A percentile compares a stretch with the other conserved stretches of the same genome.
Evolutionary conservation across 2,888 invertebrate genomes (phyloP).

Genomic region (Celastrina argiolus): DNA sequence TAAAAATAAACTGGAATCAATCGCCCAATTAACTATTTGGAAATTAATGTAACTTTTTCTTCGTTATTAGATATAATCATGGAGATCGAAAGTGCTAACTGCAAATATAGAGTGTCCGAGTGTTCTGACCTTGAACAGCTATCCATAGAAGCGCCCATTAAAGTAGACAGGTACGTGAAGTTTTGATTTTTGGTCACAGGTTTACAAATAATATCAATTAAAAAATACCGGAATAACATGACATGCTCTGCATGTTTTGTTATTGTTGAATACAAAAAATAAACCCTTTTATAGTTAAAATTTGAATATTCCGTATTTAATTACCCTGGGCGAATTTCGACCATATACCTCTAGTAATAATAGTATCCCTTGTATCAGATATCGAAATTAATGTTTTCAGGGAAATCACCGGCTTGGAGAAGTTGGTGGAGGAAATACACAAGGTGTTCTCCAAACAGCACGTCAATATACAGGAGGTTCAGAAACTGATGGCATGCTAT

Average conservation of each 20-base stretch:
- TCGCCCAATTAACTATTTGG: too few species aligned
- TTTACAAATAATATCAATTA: too few species aligned
- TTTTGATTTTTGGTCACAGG: too few species aligned
- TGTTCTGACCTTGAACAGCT: slow-evolving; percentile 56
- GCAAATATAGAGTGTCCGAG: slow-evolving; percentile 57
- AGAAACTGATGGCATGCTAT: slow-evolving; percentile 86
- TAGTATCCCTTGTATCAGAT: not conserved
- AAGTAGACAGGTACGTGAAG: slow-evolving; percentile 55
- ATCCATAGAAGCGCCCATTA: slow-evolving; percentile 55
- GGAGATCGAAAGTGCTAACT: slow-evolving; percentile 66
- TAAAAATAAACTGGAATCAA: too few species aligned
- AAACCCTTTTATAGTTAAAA: too few species aligned
- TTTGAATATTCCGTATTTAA: too few species aligned
- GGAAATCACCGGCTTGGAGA: slow-evolving; percentile 72
- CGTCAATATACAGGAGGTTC: slow-evolving; percentile 94
- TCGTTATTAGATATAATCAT: slow-evolving; percentile 40
- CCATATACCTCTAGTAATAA: too few species aligned
- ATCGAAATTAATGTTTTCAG: slow-evolving; percentile 40
- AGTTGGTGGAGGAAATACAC: slow-evolving; percentile 83
- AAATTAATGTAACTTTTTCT: not conserved
- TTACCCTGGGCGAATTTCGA: too few species aligned
- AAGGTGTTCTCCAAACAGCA: slow-evolving; percentile 86
- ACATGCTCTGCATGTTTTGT: too few species aligned
- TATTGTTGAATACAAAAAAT: too few species aligned
- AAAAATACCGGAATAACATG: too few species aligned